Conservation (phyloP, 2,797 vertebrate genomes). For the Falco peregrinus region DNA sequence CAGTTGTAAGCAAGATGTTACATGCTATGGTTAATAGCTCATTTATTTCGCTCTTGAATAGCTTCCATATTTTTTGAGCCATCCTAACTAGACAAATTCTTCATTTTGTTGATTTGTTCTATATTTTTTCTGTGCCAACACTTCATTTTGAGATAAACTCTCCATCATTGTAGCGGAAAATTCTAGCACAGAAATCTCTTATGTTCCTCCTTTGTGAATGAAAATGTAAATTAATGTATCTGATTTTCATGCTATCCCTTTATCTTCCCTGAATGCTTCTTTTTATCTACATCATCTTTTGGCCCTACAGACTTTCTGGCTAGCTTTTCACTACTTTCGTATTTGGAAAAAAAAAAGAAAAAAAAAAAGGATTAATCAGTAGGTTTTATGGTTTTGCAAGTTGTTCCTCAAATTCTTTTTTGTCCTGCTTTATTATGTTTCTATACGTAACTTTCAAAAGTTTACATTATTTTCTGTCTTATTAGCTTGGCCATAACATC, state of each 20-base stretch:
- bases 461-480: not conserved
- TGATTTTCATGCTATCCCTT: not conserved
- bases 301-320: not conserved
- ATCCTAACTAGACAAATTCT: not conserved
- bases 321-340: not conserved
- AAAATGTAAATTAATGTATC: not conserved
- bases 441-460: not conserved
- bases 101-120: slow-evolving; percentile 10
- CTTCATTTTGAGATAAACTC: not conserved
- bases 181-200: not conserved
- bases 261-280: not conserved
- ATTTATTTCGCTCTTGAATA: slow-evolving; percentile 41
- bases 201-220: not conserved
- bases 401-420: not conserved
- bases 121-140: not conserved
- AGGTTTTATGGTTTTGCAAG: not conserved
- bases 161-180: not conserved
- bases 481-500: not conserved
- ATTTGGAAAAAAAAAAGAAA: not conserved
- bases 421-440: not conserved
- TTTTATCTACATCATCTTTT: not conserved
- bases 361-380: not conserved
- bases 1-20: slow-evolving; percentile 45
- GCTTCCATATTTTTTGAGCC: not conserved
- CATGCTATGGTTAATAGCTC: slow-evolving; percentile 34